Evolutionary conservation across 2,113 vertebrate genomes (phyloP), one percentile per base, ranked within the genome.

Genomic region (Tragelaphus scriptus): DNA sequence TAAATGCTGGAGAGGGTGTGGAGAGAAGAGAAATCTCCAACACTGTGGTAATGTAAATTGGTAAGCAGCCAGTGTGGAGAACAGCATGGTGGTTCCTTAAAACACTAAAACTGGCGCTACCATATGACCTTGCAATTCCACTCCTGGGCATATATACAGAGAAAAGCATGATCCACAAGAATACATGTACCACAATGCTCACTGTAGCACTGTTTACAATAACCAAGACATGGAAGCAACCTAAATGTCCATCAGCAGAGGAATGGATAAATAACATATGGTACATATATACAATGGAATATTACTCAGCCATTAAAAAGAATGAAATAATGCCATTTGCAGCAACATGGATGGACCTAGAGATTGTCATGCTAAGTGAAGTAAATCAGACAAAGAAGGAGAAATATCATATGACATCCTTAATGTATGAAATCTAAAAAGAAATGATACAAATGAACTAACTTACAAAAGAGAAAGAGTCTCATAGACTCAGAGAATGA

Each of bases 401-500:
- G 71, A 75, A 25, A 40, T 25, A 75, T 75, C 36, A 75, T 75
- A 75, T 14, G 36, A 6, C 36, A 75, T 44, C 21, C 36, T 44
- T 71, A 25, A 44, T 75, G 40, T 40, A 7, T 1, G 3, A 75
- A 25, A 40, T 75, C 21, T 75, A 25, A 40, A 75, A 40, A 40
- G 68, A 40, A 40, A 25, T 40, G 68, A 44, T 75, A 44, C 71
- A 75, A 44, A 25, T 13, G 36, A 75, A 25, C 2, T 75, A 44
- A 44, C 11, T 44, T 75, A 25, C 11, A 14, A 44, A 75, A 44
- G 36, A 75, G 71, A 75, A 75, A 44, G 71, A 75, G 71, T 25
- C 21, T 75, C 36, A 6, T 4, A 25, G 71, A 25, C 36, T 75
- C 36, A 44, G n/a, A 75, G 36, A 44, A 44, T 0, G 5, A 14